phyloP scores from a whole-genome alignment of 2,113 vertebrate species.

The Phalacrocorax aristotelis region DNA sequence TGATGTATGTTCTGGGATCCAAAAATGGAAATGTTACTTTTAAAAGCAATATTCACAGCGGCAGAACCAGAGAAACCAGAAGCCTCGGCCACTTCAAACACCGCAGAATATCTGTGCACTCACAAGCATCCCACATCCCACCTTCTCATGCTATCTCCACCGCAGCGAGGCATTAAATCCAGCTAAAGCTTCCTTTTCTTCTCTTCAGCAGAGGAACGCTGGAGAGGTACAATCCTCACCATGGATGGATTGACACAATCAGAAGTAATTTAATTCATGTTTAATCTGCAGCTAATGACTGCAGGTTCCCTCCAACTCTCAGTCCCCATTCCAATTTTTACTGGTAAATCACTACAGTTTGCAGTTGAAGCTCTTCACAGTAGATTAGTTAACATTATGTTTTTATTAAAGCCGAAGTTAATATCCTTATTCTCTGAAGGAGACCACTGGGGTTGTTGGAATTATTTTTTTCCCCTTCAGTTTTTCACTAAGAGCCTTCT shows the following conservation, averaged over 20 bases:
- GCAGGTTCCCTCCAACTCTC: slow-evolving; percentile 38
- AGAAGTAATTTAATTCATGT: slow-evolving; percentile 56
- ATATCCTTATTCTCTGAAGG: slow-evolving; percentile 64
- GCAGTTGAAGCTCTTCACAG: slow-evolving; percentile 57
- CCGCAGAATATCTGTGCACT: accelerated
- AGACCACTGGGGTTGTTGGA: slow-evolving; percentile 50
- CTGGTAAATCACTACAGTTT: slow-evolving; percentile 23
- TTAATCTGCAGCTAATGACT: slow-evolving; percentile 65
- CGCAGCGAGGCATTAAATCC: not conserved
- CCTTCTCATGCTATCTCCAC: not conserved
- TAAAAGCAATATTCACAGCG: not conserved
- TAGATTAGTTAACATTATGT: slow-evolving; percentile 67
- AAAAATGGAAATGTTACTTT: not conserved
- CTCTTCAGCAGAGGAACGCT: not conserved
- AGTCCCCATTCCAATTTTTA: slow-evolving; percentile 41
- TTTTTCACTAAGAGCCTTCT: slow-evolving; percentile 15
- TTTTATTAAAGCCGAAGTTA: slow-evolving; percentile 68
- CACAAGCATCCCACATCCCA: not conserved
- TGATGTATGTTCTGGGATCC: accelerated
- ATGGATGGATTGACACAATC: slow-evolving; percentile 37
- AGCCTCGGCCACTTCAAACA: not conserved
- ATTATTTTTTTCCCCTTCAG: not conserved
- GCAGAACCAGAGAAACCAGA: not conserved
- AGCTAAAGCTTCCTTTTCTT: not conserved
- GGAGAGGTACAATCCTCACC: not conserved